These are phyloP conservation scores for Cepaea hortensis DNA, from an alignment of 2,888 invertebrate genomes.

Conservation along the genomic window DNA sequence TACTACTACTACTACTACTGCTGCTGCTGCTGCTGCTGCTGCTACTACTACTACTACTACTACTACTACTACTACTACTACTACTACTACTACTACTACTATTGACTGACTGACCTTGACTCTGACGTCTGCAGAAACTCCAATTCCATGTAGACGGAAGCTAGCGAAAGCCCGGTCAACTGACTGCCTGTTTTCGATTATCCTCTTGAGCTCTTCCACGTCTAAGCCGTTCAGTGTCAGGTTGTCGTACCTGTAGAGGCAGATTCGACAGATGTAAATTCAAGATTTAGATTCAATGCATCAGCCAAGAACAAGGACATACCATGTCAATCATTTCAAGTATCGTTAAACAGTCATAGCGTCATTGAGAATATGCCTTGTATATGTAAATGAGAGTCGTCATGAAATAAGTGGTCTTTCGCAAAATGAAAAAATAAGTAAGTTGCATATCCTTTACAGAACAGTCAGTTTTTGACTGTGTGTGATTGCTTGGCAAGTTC, in stretches of 20 bases:
- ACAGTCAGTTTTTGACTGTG: too few species aligned
- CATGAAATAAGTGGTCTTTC: too few species aligned
- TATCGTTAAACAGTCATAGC: too few species aligned
- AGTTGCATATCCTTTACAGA: too few species aligned
- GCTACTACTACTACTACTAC: too few species aligned
- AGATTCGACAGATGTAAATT: neutral
- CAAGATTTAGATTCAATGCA: neutral
- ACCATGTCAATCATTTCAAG: neutral
- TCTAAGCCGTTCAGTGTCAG: slow-evolving; percentile 48
- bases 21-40: too few species aligned
- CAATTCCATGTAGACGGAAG: slow-evolving; percentile 51
- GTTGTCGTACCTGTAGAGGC: slow-evolving; percentile 46
- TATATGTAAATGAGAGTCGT: too few species aligned
- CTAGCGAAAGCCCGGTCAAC: slow-evolving; percentile 51
- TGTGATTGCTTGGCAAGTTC: too few species aligned
- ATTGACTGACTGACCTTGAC: slow-evolving; percentile 37
- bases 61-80: too few species aligned
- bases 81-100: too few species aligned
- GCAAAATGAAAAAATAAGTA: neutral
- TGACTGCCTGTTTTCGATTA: slow-evolving; percentile 42
- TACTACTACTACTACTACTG: too few species aligned
- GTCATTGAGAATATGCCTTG: too few species aligned
- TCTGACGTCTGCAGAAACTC: slow-evolving; percentile 51
- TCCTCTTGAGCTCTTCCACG: slow-evolving; percentile 44
- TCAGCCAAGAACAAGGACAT: neutral